Percentiles rank a stretch among this genome's conserved stretches.
phyloP scores from a whole-genome alignment of 2,888 invertebrate genomes.

The Sympetrum striolatum region DNA sequence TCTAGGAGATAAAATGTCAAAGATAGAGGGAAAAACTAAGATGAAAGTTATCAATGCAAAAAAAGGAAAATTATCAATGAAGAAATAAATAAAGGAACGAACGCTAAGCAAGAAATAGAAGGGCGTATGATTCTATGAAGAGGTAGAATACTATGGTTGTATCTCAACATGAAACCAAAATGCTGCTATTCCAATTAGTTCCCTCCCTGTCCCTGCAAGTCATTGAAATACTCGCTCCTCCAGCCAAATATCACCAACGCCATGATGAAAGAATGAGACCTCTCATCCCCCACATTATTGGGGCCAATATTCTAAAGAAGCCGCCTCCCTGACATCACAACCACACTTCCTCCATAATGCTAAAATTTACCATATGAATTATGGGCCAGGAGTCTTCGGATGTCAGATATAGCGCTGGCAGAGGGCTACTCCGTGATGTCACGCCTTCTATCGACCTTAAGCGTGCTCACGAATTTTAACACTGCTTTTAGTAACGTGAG shows the following conservation, averaged over 20 bases:
- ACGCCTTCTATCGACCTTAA: background rate
- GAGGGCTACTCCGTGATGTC: background rate
- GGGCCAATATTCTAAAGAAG: background rate
- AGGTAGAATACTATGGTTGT: too few relatives aligned
- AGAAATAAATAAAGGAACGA: too few relatives aligned
- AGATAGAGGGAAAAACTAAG: too few relatives aligned
- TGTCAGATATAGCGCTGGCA: background rate
- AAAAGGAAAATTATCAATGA: too few relatives aligned
- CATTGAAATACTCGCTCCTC: background rate
- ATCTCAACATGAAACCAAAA: too few relatives aligned
- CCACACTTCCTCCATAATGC: background rate
- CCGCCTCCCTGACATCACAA: background rate
- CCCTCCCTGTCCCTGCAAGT: background rate
- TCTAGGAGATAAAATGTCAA: too few relatives aligned
- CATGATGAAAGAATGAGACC: background rate
- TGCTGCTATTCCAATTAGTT: too few relatives aligned
- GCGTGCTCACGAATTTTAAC: background rate
- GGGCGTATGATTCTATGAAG: too few relatives aligned
- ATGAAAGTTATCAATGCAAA: too few relatives aligned
- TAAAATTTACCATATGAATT: conserved; percentile 21
- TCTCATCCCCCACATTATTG: background rate
- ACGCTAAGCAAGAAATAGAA: too few relatives aligned
- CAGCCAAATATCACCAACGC: background rate
- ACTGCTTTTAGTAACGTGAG: background rate
- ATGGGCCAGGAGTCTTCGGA: background rate